phyloP scores from a whole-genome alignment of 2,888 invertebrate species.

The Lasioglossum lativentre region DNA sequence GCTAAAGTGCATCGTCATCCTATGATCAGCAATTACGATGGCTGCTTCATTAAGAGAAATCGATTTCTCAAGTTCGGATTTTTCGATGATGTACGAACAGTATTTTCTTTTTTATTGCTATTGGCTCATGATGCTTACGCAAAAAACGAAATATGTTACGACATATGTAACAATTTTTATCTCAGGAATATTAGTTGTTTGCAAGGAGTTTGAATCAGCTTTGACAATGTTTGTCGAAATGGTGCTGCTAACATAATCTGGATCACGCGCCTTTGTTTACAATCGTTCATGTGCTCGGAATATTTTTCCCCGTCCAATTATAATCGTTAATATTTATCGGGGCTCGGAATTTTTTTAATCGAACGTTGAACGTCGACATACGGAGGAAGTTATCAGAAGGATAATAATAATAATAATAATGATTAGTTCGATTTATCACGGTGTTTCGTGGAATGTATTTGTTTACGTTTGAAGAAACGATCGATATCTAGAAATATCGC shows the following conservation, averaged over 20 bases:
- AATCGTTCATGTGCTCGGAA: neutral
- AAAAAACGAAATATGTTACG: neutral
- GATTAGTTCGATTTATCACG: neutral
- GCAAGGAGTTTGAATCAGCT: neutral
- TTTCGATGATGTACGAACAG: neutral
- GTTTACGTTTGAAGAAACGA: neutral
- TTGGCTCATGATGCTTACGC: neutral
- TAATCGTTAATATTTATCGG: neutral
- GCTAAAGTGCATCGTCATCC: conserved; percentile 33
- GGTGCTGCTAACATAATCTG: neutral
- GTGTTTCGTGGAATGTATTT: conserved; percentile 4
- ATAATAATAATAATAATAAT: neutral
- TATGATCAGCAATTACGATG: conserved; percentile 3
- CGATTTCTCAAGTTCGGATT: neutral
- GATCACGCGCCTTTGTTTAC: neutral
- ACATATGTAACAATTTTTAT: neutral
- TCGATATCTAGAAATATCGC: neutral
- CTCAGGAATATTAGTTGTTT: no score
- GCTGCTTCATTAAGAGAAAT: neutral
- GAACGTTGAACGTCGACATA: neutral
- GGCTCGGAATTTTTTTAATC: neutral
- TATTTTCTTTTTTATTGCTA: neutral
- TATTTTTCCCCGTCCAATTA: neutral
- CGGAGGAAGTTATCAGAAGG: conserved; percentile 1
- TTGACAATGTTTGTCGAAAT: neutral